phyloP scores from a whole-genome alignment of 2,888 invertebrate genomes.

The Cordylochernes scorpioides region DNA sequence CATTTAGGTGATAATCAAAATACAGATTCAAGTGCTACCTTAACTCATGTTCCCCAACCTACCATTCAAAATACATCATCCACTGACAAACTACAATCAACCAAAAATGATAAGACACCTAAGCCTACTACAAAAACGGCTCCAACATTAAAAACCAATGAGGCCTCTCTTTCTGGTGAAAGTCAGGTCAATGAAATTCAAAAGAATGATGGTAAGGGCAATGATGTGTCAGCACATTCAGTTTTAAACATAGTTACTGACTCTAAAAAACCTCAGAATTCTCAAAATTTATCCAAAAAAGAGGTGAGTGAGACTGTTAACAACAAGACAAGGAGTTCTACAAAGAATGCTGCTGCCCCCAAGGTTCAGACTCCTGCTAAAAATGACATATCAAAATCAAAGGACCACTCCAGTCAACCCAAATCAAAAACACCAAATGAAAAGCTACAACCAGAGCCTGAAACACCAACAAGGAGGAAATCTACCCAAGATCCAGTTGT shows the following conservation, averaged over 20 bases:
- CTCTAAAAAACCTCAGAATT: too few relatives aligned
- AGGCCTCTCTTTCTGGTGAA: neutral
- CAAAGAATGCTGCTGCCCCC: neutral
- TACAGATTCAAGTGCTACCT: slow-evolving; percentile 4
- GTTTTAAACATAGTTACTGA: too few relatives aligned
- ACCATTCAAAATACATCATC: slow-evolving; percentile 5
- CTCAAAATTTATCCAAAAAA: too few relatives aligned
- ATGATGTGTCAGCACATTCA: too few relatives aligned
- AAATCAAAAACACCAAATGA: neutral
- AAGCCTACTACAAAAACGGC: slow-evolving; percentile 7
- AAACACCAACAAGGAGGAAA: neutral
- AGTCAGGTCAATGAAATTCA: too few relatives aligned
- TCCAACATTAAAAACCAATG: slow-evolving; percentile 1
- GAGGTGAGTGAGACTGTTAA: neutral
- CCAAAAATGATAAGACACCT: too few relatives aligned
- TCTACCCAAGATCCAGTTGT: slow-evolving; percentile 29
- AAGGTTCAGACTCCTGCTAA: neutral
- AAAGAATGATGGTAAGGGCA: too few relatives aligned
- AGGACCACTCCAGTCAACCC: neutral
- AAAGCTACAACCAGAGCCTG: neutral
- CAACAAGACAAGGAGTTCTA: neutral
- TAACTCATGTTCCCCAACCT: slow-evolving; percentile 5
- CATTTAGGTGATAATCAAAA: slow-evolving; percentile 9
- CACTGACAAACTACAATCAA: slow-evolving; percentile 7
- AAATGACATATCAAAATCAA: neutral